A percentile compares a stretch with the other conserved stretches of the same genome.
phyloP scores from a whole-genome alignment of 2,888 invertebrate species.

The Helleia helle region DNA sequence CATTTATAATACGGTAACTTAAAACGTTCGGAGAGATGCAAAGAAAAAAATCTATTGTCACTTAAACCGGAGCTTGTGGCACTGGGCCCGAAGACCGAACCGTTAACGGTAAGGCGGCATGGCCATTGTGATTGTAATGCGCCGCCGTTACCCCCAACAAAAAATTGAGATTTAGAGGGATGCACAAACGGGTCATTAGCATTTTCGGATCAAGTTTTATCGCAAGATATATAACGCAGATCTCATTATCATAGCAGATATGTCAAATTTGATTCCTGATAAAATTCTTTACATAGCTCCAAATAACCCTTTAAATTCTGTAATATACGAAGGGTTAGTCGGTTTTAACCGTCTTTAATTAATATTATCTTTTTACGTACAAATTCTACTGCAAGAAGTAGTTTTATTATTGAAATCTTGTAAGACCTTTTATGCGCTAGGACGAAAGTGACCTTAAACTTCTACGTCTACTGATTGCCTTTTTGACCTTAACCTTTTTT shows the following conservation, averaged over 20 bases:
- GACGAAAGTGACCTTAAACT: no score
- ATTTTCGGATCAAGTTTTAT: conserved; percentile 33
- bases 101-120: conserved; percentile 69
- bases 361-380: no score
- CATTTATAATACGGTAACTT: no score
- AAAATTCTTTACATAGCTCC: not conserved
- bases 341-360: no score
- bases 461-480: no score
- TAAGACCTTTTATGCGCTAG: no score
- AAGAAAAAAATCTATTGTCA: no score
- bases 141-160: conserved; percentile 51
- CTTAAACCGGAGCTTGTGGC: conserved; percentile 20
- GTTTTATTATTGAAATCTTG: no score
- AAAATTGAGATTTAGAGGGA: conserved; percentile 43
- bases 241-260: conserved; percentile 9
- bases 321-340: no score
- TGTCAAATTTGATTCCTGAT: conserved; percentile 1
- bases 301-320: not conserved
- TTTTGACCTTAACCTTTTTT: no score
- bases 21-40: no score
- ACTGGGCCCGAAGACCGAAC: conserved; percentile 30
- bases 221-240: conserved; percentile 21
- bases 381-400: no score
- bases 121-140: conserved; percentile 68
- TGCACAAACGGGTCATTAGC: conserved; percentile 42